Conservation (phyloP, 1,140 invertebrate species). For the Hetaerina americana region DNA sequence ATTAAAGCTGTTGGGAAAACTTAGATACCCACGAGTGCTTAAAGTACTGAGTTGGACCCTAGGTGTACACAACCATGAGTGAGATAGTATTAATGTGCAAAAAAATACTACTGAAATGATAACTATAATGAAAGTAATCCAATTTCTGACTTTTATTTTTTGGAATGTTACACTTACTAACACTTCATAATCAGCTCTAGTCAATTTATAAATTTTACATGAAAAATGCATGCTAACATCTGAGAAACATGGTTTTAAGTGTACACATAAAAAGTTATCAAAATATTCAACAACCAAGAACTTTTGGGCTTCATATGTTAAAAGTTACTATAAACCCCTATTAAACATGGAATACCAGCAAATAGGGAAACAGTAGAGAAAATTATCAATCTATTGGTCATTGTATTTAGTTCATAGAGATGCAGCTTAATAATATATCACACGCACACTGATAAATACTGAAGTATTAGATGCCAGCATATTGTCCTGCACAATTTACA, state of each 20-base stretch:
- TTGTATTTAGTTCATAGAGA: neutral
- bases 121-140: too few species aligned
- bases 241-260: neutral
- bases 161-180: neutral
- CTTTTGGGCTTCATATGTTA: neutral
- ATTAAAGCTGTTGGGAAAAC: too few species aligned
- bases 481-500: neutral
- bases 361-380: neutral
- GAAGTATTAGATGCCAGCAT: neutral
- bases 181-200: neutral
- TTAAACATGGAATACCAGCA: neutral
- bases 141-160: neutral
- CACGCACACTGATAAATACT: neutral
- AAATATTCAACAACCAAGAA: neutral
- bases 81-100: neutral
- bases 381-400: neutral
- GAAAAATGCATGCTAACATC: neutral
- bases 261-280: neutral
- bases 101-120: neutral
- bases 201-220: constrained; percentile 1
- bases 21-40: too few species aligned
- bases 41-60: too few species aligned
- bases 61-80: too few species aligned
- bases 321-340: neutral
- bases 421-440: neutral